phyloP scores from a whole-genome alignment of 1,140 invertebrate species.

The Zaprionus davidi region DNA sequence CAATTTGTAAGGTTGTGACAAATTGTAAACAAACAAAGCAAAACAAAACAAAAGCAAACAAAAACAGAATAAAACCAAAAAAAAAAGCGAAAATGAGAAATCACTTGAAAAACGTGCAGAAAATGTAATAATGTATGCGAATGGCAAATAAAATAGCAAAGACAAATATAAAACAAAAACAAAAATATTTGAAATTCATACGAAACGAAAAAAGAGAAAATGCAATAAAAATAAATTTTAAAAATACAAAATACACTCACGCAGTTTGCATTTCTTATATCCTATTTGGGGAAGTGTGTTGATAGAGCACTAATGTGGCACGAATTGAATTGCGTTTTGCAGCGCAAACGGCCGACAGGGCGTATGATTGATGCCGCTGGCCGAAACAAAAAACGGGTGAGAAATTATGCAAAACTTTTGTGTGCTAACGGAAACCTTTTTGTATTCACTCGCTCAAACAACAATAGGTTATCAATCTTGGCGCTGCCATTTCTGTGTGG shows the following conservation, averaged over 20 bases:
- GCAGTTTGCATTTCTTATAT: constrained; percentile 38
- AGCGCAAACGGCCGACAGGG: not conserved
- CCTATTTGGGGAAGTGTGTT: constrained; percentile 12
- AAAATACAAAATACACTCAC: constrained; percentile 71
- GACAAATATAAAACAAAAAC: constrained; percentile 36
- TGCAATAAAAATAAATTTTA: constrained; percentile 81
- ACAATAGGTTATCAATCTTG: constrained; percentile 62
- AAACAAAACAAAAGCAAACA: constrained; percentile 61
- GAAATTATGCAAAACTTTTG: constrained; percentile 36
- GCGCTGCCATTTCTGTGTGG: constrained; percentile 44
- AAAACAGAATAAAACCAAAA: constrained; percentile 45
- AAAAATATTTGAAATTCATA: constrained; percentile 72
- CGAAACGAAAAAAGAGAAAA: constrained; percentile 60
- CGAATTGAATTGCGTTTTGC: not conserved
- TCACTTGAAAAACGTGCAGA: constrained; percentile 64
- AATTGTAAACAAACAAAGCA: constrained; percentile 79
- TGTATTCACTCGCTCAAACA: constrained; percentile 36
- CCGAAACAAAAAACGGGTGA: constrained; percentile 12
- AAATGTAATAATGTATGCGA: constrained; percentile 77
- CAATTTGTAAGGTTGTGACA: constrained; percentile 84
- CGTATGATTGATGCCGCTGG: constrained; percentile 35
- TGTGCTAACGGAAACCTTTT: constrained; percentile 52
- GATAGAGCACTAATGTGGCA: constrained; percentile 5
- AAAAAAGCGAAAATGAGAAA: constrained; percentile 52
- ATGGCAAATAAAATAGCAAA: constrained; percentile 71